These are phyloP conservation scores for Electrophaes corylata DNA, from an alignment of 2,888 invertebrate genomes.

Conservation along the genomic window DNA sequence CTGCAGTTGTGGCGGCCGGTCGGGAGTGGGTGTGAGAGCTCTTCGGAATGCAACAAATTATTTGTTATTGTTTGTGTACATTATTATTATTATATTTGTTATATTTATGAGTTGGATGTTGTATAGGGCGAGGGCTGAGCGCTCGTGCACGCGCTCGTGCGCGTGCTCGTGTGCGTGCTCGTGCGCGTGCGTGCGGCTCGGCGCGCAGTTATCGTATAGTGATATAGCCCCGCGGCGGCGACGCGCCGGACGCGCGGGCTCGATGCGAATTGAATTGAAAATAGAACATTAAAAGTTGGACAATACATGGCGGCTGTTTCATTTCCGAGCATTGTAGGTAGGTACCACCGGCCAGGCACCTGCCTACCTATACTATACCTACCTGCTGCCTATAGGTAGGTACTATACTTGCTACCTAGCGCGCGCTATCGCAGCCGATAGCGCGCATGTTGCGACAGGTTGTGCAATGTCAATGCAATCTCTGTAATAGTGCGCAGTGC, in stretches of 20 bases:
- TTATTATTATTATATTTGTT: slow-evolving; percentile 69
- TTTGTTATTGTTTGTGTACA: slow-evolving; percentile 71
- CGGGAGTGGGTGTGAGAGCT: slow-evolving; percentile 7
- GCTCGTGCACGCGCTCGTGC: too few species aligned
- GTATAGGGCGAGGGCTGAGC: slow-evolving; percentile 34
- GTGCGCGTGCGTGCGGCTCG: too few species aligned
- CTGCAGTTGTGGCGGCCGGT: background rate
- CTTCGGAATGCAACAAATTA: slow-evolving; percentile 45
- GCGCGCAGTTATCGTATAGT: slow-evolving; percentile 54
- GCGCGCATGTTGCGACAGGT: too few species aligned
- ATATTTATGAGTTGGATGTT: slow-evolving; percentile 71
- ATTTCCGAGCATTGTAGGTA: slow-evolving; percentile 30
- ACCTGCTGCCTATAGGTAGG: background rate
- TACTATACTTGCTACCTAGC: too few species aligned
- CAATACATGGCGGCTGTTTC: slow-evolving; percentile 63
- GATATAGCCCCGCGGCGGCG: slow-evolving; percentile 32
- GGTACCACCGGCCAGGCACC: too few species aligned
- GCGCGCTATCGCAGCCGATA: too few species aligned
- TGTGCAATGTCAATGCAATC: too few species aligned
- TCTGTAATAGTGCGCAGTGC: too few species aligned
- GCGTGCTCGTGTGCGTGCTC: too few species aligned
- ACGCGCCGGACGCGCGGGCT: slow-evolving; percentile 41
- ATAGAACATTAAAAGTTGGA: slow-evolving; percentile 76
- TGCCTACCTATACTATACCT: background rate
- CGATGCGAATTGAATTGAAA: slow-evolving; percentile 56